Conservation (phyloP, 2,888 invertebrate species). For the Lymantria monacha region DNA sequence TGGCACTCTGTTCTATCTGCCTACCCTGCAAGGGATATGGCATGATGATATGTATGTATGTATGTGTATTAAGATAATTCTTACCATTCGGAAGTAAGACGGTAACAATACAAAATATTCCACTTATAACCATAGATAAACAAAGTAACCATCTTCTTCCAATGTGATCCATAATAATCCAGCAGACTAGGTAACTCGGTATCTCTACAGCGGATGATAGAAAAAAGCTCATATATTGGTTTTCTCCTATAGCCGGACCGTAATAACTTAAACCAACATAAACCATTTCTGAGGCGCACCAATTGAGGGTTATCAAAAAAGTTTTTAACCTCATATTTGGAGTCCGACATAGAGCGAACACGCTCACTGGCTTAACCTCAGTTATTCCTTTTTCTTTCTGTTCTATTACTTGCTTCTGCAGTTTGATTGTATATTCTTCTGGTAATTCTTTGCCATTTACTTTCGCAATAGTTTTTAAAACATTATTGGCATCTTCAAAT, state of each 20-base stretch:
- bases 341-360: conserved; percentile 87
- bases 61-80: conserved; percentile 11
- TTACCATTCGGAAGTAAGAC: conserved; percentile 90
- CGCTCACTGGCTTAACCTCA: conserved; percentile 68
- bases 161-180: conserved; percentile 94
- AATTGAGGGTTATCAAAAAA: conserved; percentile 91
- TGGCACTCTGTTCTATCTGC: too few species aligned
- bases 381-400: conserved; percentile 80
- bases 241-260: conserved; percentile 92
- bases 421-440: conserved; percentile 85
- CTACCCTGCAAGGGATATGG: too few species aligned
- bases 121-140: conserved; percentile 92
- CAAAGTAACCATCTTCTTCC: conserved; percentile 95
- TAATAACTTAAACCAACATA: conserved; percentile 96
- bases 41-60: too few species aligned
- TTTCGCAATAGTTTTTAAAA: conserved; percentile 89
- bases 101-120: conserved; percentile 92
- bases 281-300: conserved; percentile 96
- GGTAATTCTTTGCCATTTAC: conserved; percentile 90
- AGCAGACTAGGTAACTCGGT: conserved; percentile 93
- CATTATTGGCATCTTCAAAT: conserved; percentile 90
- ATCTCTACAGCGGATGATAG: conserved; percentile 93
- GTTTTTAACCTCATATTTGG: conserved; percentile 96
- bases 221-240: conserved; percentile 94
- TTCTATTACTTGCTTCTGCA: conserved; percentile 87